Percentiles rank a stretch among this genome's conserved stretches.
phyloP scores from a whole-genome alignment of 2,797 vertebrate species.

The Esox lucius region DNA sequence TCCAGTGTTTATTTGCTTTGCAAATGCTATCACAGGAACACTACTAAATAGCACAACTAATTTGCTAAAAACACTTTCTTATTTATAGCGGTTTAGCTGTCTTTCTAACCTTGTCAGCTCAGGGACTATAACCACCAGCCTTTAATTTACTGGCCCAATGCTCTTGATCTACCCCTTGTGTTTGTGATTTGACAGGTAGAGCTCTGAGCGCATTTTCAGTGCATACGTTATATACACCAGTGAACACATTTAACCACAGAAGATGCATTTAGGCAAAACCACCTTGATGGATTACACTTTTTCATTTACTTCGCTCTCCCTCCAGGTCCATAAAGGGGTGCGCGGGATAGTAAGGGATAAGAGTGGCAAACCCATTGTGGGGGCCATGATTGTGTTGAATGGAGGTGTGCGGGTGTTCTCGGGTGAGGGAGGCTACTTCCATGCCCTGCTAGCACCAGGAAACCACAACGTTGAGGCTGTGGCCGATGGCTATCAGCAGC shows the following conservation, averaged over 20 bases:
- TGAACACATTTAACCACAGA: background rate
- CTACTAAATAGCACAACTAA: too few relatives aligned
- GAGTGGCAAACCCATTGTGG: conserved; percentile 87
- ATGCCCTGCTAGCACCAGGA: conserved; percentile 88
- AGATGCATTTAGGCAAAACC: background rate
- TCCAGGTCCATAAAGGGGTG: conserved; percentile 94
- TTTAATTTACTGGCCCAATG: too few relatives aligned
- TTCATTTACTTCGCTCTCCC: background rate
- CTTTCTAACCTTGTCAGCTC: too few relatives aligned
- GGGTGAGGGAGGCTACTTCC: conserved; percentile 89
- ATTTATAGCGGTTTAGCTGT: too few relatives aligned
- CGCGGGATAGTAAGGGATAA: conserved; percentile 89
- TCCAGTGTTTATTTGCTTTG: too few relatives aligned
- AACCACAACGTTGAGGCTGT: conserved; percentile 86
- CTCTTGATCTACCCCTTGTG: too few relatives aligned
- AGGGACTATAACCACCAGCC: too few relatives aligned
- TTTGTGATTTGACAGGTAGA: too few relatives aligned
- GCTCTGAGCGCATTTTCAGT: background rate
- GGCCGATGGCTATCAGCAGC: conserved; percentile 91
- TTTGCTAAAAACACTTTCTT: too few relatives aligned
- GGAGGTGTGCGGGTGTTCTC: conserved; percentile 82
- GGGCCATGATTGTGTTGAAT: conserved; percentile 87
- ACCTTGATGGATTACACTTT: background rate
- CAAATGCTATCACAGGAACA: too few relatives aligned
- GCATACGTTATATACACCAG: background rate